Percentiles rank a stretch among this genome's conserved stretches.
Conservation (phyloP, 2,113 vertebrate genomes). For the Clarias magur region DNA sequence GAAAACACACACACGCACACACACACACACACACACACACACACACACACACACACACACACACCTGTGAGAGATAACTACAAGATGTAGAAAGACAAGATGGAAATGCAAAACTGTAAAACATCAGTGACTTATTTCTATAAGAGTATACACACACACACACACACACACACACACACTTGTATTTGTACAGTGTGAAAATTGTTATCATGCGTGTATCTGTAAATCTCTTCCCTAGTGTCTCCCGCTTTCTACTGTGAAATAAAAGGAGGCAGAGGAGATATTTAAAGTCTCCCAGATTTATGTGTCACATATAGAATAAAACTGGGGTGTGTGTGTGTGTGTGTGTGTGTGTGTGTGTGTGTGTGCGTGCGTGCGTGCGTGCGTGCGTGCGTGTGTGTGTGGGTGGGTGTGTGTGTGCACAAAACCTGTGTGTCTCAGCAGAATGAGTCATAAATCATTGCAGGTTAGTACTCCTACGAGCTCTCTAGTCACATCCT, state of each 20-base stretch:
- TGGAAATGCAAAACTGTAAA: not conserved
- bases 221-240: not conserved
- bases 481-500: slow-evolving; percentile 19
- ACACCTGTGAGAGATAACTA: not conserved
- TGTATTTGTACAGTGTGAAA: not conserved
- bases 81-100: not conserved
- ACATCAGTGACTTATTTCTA: not conserved
- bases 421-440: slow-evolving; percentile 5
- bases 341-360: slow-evolving; percentile 15
- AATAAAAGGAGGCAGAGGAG: not conserved
- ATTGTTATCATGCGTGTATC: not conserved
- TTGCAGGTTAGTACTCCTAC: slow-evolving; percentile 19
- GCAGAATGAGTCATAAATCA: slow-evolving; percentile 37
- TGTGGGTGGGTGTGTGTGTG: not conserved
- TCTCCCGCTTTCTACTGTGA: not conserved
- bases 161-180: slow-evolving; percentile 15
- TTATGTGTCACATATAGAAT: slow-evolving; percentile 26
- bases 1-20: too few species aligned
- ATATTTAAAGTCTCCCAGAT: not conserved
- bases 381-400: not conserved
- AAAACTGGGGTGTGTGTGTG: not conserved
- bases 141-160: not conserved
- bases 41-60: not conserved
- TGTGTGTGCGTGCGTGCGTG: slow-evolving; percentile 30
- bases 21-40: not conserved